These are phyloP conservation scores for Clarias macrocephalus DNA, from an alignment of 2,113 vertebrate species.

Conservation along the genomic window DNA sequence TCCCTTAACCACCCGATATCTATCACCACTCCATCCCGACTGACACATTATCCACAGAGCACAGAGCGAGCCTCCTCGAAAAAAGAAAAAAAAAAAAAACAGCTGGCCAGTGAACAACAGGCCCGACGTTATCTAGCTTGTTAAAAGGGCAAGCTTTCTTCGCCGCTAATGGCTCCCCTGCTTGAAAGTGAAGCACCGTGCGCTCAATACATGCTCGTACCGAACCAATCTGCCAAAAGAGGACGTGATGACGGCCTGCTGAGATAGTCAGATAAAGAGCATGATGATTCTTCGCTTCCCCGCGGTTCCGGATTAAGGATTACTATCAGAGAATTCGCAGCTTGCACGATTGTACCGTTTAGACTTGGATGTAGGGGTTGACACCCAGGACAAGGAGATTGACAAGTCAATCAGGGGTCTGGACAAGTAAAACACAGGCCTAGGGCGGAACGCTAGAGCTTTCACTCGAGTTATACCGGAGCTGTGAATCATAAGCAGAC, in stretches of 20 bases:
- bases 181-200: neutral
- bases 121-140: constrained; percentile 34
- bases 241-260: constrained; percentile 4
- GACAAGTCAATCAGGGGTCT: neutral
- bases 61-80: constrained; percentile 8
- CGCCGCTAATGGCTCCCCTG: constrained; percentile 39
- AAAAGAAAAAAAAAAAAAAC: neutral
- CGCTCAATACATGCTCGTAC: neutral
- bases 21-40: constrained; percentile 50
- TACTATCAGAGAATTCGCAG: neutral
- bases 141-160: constrained; percentile 42
- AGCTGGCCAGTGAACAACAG: constrained; percentile 26
- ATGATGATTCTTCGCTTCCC: neutral
- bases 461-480: neutral
- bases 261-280: constrained; percentile 5
- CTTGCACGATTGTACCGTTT: neutral
- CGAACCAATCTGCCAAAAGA: neutral
- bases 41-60: constrained; percentile 50
- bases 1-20: constrained; percentile 53
- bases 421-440: neutral
- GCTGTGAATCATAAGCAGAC: neutral
- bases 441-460: neutral
- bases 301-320: constrained; percentile 1
- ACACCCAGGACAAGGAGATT: neutral
- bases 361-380: neutral